A percentile compares a stretch with the other conserved stretches of the same genome.
phyloP scores from a whole-genome alignment of 2,797 vertebrate species.

The Xiphophorus birchmanni region DNA sequence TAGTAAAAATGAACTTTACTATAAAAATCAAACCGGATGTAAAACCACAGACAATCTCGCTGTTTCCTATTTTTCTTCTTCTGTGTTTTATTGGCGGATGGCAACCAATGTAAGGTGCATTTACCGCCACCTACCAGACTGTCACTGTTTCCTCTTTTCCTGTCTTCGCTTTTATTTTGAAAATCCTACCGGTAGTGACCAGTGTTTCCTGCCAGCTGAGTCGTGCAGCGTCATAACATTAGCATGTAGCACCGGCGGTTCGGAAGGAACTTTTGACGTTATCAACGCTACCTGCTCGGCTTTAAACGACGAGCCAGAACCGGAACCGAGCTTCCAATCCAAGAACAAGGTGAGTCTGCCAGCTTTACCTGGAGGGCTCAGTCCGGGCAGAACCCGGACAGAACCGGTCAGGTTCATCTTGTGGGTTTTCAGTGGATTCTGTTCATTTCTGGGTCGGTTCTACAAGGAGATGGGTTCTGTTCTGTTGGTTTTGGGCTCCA shows the following conservation, averaged over 20 bases:
- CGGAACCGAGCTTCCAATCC: not conserved
- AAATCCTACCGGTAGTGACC: not conserved
- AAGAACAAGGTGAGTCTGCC: not conserved
- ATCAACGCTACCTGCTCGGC: not conserved
- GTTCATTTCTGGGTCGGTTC: not conserved
- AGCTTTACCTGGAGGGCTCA: not conserved
- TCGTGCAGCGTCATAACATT: not conserved
- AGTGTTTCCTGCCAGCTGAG: conserved; percentile 2
- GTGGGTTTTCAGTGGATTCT: no score
- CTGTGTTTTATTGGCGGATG: no score
- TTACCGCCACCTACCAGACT: no score
- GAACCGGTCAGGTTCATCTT: no score
- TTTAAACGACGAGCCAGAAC: not conserved
- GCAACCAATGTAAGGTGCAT: no score
- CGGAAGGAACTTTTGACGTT: not conserved
- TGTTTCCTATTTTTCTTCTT: no score
- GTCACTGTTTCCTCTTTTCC: no score
- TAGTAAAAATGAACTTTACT: no score
- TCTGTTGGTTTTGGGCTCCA: not conserved
- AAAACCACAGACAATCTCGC: no score
- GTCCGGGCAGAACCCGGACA: not conserved
- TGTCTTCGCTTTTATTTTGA: not conserved
- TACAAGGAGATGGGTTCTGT: not conserved
- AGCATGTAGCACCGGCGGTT: not conserved
- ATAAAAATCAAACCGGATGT: no score